Evolutionary conservation across 2,888 invertebrate genomes (phyloP).

Genomic region (Pheosia gnoma): DNA sequence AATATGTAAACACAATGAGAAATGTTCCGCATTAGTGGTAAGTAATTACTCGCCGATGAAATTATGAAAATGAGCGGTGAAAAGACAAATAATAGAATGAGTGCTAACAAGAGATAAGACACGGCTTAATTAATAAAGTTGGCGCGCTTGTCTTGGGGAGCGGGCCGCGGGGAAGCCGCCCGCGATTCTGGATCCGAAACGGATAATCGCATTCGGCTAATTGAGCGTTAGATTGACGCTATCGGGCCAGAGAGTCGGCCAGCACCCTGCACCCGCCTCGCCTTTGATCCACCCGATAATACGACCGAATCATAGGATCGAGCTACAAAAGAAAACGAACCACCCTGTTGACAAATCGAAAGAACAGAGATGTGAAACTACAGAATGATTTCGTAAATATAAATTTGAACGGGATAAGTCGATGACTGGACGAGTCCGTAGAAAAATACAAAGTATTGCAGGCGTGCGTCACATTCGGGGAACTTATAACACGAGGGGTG

Average conservation of each 20-base stretch:
- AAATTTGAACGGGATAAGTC: slow-evolving; percentile 56
- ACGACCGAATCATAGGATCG: slow-evolving; percentile 64
- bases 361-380: slow-evolving; percentile 45
- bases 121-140: slow-evolving; percentile 85
- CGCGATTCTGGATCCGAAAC: slow-evolving; percentile 77
- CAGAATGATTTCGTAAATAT: slow-evolving; percentile 45
- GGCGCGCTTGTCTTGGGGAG: slow-evolving; percentile 73
- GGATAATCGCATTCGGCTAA: slow-evolving; percentile 82
- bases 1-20: slow-evolving; percentile 79
- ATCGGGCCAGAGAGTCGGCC: slow-evolving; percentile 65
- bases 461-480: slow-evolving; percentile 70
- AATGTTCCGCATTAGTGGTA: slow-evolving; percentile 75
- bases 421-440: slow-evolving; percentile 55
- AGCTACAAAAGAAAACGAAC: slow-evolving; percentile 50
- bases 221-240: slow-evolving; percentile 84
- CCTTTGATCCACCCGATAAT: slow-evolving; percentile 62
- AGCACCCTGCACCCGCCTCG: slow-evolving; percentile 42
- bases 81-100: slow-evolving; percentile 84
- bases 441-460: slow-evolving; percentile 74
- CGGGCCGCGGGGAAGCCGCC: slow-evolving; percentile 63
- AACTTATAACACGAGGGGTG: slow-evolving; percentile 77
- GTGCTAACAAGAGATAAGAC: slow-evolving; percentile 85
- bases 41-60: slow-evolving; percentile 81
- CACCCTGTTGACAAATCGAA: slow-evolving; percentile 35
- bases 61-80: slow-evolving; percentile 84